A percentile compares a stretch with the other conserved stretches of the same genome.
These are phyloP conservation scores for Cabera pusaria DNA, from an alignment of 2,888 invertebrate species.

Conservation along the genomic window DNA sequence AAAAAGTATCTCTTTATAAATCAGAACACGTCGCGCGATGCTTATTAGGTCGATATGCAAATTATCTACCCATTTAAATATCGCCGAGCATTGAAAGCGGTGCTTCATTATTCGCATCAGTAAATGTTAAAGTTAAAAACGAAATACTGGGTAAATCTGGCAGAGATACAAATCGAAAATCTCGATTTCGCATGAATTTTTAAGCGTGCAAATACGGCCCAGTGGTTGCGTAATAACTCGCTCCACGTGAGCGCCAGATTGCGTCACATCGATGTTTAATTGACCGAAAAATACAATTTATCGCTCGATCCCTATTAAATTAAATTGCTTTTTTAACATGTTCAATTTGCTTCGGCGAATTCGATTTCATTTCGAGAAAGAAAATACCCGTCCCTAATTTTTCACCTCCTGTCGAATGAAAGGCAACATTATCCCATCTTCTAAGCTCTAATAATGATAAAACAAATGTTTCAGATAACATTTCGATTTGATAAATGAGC, in stretches of 20 bases:
- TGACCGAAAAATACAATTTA: slow-evolving; percentile 47
- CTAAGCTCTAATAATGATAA: slow-evolving; percentile 13
- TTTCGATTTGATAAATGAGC: slow-evolving; percentile 28
- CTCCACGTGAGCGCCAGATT: slow-evolving; percentile 44
- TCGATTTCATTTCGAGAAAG: slow-evolving; percentile 1
- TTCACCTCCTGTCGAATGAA: slow-evolving; percentile 1
- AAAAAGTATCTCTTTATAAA: neutral
- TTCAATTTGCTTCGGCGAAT: slow-evolving; percentile 18
- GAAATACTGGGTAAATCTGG: slow-evolving; percentile 24
- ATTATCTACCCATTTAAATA: slow-evolving; percentile 8
- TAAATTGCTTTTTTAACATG: slow-evolving; percentile 23
- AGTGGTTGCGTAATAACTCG: slow-evolving; percentile 47
- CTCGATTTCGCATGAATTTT: slow-evolving; percentile 27
- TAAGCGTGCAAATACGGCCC: slow-evolving; percentile 35
- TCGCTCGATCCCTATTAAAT: slow-evolving; percentile 32
- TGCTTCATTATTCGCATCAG: slow-evolving; percentile 10
- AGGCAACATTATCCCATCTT: slow-evolving; percentile 11
- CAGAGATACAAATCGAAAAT: slow-evolving; percentile 30
- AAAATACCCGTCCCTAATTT: slow-evolving; percentile 14
- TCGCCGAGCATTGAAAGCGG: slow-evolving; percentile 8
- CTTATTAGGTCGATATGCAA: slow-evolving; percentile 9
- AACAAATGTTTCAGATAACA: slow-evolving; percentile 26
- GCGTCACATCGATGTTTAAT: slow-evolving; percentile 50
- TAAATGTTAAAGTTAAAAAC: slow-evolving; percentile 21
- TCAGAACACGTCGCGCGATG: slow-evolving; percentile 1